Evolutionary conservation across 1,140 invertebrate genomes (phyloP).

Genomic region (Ladona fulva): DNA sequence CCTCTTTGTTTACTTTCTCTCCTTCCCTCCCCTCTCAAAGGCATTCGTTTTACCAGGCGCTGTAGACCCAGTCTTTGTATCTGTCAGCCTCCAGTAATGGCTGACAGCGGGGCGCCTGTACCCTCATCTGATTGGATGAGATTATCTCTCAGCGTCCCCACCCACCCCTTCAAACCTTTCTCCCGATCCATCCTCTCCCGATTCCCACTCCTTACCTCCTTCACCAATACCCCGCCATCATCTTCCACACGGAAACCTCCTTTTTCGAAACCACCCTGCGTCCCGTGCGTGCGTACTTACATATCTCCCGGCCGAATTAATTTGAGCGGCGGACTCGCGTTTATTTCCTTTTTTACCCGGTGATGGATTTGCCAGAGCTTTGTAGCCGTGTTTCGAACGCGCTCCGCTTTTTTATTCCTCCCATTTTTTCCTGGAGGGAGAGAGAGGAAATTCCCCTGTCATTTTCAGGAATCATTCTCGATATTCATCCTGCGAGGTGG

Average conservation of each 20-base stretch:
- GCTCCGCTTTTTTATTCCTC: neutral
- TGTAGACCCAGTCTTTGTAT: neutral
- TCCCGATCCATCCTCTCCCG: neutral
- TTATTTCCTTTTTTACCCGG: neutral
- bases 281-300: neutral
- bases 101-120: neutral
- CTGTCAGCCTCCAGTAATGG: conserved; percentile 6
- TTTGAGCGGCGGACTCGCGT: neutral
- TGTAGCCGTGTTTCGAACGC: neutral
- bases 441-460: neutral
- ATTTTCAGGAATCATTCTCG: neutral
- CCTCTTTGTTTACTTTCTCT: neutral
- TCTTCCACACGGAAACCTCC: neutral
- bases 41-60: neutral
- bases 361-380: neutral
- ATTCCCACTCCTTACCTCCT: neutral
- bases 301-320: neutral
- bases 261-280: neutral
- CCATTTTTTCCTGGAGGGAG: neutral
- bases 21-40: neutral
- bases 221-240: neutral
- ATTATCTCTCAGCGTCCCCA: neutral
- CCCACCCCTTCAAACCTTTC: neutral
- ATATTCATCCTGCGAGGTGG: neutral
- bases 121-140: conserved; percentile 7